Evolutionary conservation across 92 coral and sea anemone genomes (phyloP), one percentile per base, ranked within the genome.

Genomic region (Montipora capitata): DNA sequence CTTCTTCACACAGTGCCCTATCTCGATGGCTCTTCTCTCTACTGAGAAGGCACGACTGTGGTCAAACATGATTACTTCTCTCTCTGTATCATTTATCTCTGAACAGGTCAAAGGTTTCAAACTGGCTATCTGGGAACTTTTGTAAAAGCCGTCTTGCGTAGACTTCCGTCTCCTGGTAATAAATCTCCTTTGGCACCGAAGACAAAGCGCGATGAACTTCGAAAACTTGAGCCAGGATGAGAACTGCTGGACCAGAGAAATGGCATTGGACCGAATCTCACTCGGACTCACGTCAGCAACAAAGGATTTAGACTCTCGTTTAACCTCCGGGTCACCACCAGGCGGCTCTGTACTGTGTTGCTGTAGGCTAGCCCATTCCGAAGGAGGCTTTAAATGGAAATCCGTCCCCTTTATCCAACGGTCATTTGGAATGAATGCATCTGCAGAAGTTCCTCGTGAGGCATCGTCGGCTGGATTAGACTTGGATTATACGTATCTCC

Each of bases 291-390:
- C 77, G 17, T 18, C n/a, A 69, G 27, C 76, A 5, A 51, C 54
- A 40, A 58, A 89, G 12, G 78, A 51, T 12, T n/a, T 1, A 38
- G 80, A 16, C 10, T 72, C 83, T 56, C 44, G 68, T 67, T 82
- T 82, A 10, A 89, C 79, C 54, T 89, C 93, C 3, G 89, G 93
- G 57, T 89, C 89, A 42, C 76, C 72, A 13, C 74, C 87, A 43
- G 71, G 10, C 54, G 41, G 48, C 40, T 45, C 58, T 42, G 72
- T 18, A 62, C 5, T 57, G 48, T 39, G 38, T 15, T 59, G 54
- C 67, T 40, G 52, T 16, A 40, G 69, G 10, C 42, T 52, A 40
- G 70, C 76, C 81, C 78, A 63, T 48, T 77, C 81, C 20, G 57
- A 42, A 8, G 75, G 72, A 7, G 67, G 43, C 43, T 61, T 76